phyloP scores from a whole-genome alignment of 2,888 invertebrate species.

The Pandemis corylana region DNA sequence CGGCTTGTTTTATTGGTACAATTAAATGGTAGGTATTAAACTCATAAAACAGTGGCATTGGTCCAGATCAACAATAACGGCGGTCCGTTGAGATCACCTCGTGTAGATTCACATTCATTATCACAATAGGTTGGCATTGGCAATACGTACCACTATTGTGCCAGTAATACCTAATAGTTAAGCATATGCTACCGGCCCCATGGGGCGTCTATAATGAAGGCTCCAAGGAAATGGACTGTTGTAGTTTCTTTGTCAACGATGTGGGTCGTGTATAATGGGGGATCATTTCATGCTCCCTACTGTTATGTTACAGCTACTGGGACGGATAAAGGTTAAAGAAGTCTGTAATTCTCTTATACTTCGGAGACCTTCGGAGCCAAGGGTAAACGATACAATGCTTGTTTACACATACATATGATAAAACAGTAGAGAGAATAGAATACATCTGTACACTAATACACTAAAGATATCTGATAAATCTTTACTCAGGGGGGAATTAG shows the following conservation, averaged over 20 bases:
- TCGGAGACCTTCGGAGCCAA: background rate
- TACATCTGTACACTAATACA: no score
- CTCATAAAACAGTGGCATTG: background rate
- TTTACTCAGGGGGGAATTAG: no score
- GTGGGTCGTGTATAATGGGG: constrained; percentile 59
- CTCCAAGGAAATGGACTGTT: constrained; percentile 66
- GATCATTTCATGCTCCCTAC: constrained; percentile 55
- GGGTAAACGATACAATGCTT: background rate
- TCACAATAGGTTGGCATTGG: constrained; percentile 33
- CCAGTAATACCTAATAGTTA: constrained; percentile 23
- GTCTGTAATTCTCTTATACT: background rate
- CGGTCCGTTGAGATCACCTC: constrained; percentile 2
- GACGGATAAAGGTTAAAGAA: constrained; percentile 10
- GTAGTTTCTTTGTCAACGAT: constrained; percentile 63
- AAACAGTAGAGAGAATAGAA: no score
- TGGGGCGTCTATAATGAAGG: constrained; percentile 53
- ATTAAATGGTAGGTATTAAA: background rate
- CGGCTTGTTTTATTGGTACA: background rate
- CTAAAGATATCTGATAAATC: no score
- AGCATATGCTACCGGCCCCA: constrained; percentile 27
- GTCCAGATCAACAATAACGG: background rate
- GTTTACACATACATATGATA: no score
- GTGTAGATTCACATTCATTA: background rate
- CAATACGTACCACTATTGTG: constrained; percentile 22
- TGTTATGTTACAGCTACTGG: constrained; percentile 52